phyloP scores from a whole-genome alignment of 2,888 invertebrate species.

The Tyria jacobaeae region DNA sequence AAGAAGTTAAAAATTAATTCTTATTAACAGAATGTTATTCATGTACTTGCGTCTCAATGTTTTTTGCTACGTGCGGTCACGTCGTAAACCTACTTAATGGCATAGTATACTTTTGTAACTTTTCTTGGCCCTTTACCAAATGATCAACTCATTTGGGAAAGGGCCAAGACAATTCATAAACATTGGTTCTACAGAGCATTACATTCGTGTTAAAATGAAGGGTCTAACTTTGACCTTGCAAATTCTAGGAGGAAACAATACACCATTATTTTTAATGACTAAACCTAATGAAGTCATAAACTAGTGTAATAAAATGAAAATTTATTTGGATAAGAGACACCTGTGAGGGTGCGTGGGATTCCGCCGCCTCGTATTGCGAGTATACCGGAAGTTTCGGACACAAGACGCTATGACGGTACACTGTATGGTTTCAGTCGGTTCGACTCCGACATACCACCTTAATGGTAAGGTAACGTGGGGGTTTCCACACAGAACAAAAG shows the following conservation, averaged over 20 bases:
- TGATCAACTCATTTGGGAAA: not conserved
- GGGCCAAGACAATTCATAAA: not conserved
- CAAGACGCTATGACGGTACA: too few relatives aligned
- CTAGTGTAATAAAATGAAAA: not conserved
- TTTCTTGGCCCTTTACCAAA: slow-evolving; percentile 22
- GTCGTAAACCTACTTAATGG: slow-evolving; percentile 1
- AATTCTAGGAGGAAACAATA: not conserved
- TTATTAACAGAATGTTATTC: too few relatives aligned
- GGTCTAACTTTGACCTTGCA: not conserved
- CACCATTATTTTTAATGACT: not conserved
- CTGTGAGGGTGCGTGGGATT: too few relatives aligned
- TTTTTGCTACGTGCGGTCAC: not conserved
- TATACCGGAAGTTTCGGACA: too few relatives aligned
- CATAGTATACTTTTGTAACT: slow-evolving; percentile 21
- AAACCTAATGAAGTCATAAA: not conserved
- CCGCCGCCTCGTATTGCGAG: too few relatives aligned
- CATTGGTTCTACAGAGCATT: slow-evolving; percentile 4
- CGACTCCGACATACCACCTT: too few relatives aligned
- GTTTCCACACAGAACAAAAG: too few relatives aligned
- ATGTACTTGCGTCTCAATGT: not conserved
- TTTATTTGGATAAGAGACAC: not conserved
- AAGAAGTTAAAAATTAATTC: too few relatives aligned
- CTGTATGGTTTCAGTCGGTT: too few relatives aligned
- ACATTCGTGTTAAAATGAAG: slow-evolving; percentile 6
- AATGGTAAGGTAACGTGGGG: too few relatives aligned